Evolutionary conservation across 1,140 invertebrate species (phyloP).

Genomic region (Anoplolepis gracilipes): DNA sequence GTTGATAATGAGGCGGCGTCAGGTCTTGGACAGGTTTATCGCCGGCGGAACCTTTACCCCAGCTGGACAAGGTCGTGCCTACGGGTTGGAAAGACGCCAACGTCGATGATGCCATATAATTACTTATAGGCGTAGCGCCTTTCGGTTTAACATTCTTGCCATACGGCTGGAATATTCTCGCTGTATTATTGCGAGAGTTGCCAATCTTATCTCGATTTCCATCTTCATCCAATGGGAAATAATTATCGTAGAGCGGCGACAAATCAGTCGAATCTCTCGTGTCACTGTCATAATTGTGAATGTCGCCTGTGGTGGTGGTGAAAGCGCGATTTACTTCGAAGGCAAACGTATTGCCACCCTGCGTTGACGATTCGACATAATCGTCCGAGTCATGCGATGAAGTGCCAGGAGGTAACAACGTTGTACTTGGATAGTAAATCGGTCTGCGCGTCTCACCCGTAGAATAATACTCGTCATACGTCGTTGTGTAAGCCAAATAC

Average conservation of each 20-base stretch:
- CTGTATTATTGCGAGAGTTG: conserved; percentile 86
- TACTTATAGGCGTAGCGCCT: conserved; percentile 81
- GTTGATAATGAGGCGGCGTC: conserved; percentile 70
- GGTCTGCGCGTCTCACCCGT: not conserved
- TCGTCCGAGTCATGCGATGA: conserved; percentile 24
- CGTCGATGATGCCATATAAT: conserved; percentile 82
- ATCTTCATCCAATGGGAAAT: conserved; percentile 80
- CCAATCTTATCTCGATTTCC: conserved; percentile 79
- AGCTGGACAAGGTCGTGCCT: not conserved
- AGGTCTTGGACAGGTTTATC: conserved; percentile 74
- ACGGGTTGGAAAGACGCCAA: conserved; percentile 71
- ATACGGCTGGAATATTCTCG: conserved; percentile 79
- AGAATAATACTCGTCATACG: conserved; percentile 79
- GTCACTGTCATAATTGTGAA: conserved; percentile 69
- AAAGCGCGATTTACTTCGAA: conserved; percentile 78
- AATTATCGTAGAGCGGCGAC: conserved; percentile 79
- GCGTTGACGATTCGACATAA: conserved; percentile 68
- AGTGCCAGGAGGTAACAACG: conserved; percentile 31
- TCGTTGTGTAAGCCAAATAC: conserved; percentile 37
- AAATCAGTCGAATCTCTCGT: conserved; percentile 68
- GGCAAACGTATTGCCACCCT: conserved; percentile 80
- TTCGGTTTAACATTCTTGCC: conserved; percentile 81
- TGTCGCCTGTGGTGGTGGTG: conserved; percentile 68
- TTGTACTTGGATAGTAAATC: conserved; percentile 54
- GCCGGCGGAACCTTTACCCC: conserved; percentile 49